phyloP scores from a whole-genome alignment of 1,140 invertebrate genomes.

The Caenorhabditis tropicalis region DNA sequence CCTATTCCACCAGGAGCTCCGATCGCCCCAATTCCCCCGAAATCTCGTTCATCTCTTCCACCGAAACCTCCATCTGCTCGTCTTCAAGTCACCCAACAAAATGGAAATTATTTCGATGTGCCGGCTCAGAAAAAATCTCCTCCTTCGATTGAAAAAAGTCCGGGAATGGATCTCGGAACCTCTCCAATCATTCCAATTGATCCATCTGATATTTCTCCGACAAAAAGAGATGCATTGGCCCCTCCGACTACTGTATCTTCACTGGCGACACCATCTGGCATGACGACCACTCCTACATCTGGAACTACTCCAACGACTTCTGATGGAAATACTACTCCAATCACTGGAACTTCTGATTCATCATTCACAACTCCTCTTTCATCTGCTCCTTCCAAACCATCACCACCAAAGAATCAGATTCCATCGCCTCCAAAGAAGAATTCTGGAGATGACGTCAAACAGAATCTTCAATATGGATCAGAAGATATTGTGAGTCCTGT shows the following conservation, averaged over 20 bases:
- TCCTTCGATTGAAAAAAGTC: background rate
- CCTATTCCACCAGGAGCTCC: background rate
- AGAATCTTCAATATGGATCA: background rate
- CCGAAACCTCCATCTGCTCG: background rate
- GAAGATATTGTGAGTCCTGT: constrained; percentile 15
- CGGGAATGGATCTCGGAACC: background rate
- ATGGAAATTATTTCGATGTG: no score
- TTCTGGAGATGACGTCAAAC: background rate
- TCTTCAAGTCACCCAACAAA: no score
- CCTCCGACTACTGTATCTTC: background rate
- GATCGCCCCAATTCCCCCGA: background rate
- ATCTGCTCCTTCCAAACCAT: background rate
- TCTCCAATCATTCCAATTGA: background rate
- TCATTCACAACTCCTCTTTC: background rate
- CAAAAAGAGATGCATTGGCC: background rate
- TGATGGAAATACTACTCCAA: no score
- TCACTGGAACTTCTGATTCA: background rate
- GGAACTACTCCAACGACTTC: background rate
- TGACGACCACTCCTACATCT: background rate
- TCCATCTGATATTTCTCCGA: background rate
- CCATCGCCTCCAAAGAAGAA: background rate
- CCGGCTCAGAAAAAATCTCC: background rate
- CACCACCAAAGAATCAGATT: background rate
- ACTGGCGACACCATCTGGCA: background rate
- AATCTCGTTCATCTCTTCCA: background rate